Percentiles rank a stretch among this genome's conserved stretches.
Conservation (phyloP, 2,888 invertebrate species). For the Drosophila leonis region DNA sequence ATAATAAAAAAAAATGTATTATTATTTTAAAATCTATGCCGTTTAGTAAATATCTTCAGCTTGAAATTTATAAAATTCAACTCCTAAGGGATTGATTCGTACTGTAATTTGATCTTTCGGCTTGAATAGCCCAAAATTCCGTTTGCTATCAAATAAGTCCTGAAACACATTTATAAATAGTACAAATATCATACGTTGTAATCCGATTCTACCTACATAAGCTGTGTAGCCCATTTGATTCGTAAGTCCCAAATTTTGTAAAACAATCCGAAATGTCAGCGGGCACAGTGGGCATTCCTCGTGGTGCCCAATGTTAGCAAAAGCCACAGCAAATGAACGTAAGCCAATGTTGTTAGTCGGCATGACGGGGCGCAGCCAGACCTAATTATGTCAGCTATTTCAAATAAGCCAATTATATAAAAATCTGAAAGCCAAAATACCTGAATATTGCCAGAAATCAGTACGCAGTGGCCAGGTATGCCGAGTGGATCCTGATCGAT, state of each 20-base stretch:
- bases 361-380: constrained; percentile 85
- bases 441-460: constrained; percentile 82
- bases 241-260: constrained; percentile 82
- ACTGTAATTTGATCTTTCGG: constrained; percentile 56
- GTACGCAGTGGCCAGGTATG: constrained; percentile 87
- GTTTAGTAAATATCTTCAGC: constrained; percentile 31
- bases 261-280: constrained; percentile 79
- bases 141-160: constrained; percentile 66
- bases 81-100: constrained; percentile 73
- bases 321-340: constrained; percentile 86
- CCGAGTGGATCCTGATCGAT: constrained; percentile 90
- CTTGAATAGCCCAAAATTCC: constrained; percentile 33
- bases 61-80: constrained; percentile 74
- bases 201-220: constrained; percentile 55
- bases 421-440: constrained; percentile 40
- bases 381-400: constrained; percentile 51
- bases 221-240: constrained; percentile 80
- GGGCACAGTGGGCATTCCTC: constrained; percentile 69
- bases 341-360: constrained; percentile 78
- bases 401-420: not conserved
- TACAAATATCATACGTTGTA: not conserved
- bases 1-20: not conserved
- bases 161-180: constrained; percentile 19
- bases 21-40: not conserved
- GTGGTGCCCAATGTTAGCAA: constrained; percentile 72